These are phyloP conservation scores for Melanotaenia boesemani DNA, from an alignment of 2,797 vertebrate species.

Conservation along the genomic window DNA sequence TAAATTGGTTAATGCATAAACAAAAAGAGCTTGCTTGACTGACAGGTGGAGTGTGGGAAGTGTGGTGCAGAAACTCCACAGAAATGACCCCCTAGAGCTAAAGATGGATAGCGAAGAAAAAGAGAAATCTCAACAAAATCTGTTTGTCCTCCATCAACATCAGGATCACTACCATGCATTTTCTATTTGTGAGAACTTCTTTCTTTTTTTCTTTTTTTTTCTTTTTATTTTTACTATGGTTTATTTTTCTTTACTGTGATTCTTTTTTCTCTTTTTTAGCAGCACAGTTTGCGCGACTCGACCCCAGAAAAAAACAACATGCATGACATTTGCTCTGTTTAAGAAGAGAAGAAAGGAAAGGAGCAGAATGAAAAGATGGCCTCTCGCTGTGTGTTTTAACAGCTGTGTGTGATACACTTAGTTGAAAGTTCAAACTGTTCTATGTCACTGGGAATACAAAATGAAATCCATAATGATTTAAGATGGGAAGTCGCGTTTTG, in stretches of 20 bases:
- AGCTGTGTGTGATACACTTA: constrained; percentile 66
- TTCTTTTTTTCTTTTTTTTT: constrained; percentile 14
- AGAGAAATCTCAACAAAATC: neutral
- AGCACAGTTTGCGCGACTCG: constrained; percentile 50
- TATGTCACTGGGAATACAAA: constrained; percentile 31
- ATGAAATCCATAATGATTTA: constrained; percentile 1
- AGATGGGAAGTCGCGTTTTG: neutral
- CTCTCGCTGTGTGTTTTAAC: constrained; percentile 75
- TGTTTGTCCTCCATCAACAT: constrained; percentile 25
- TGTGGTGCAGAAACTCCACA: constrained; percentile 11
- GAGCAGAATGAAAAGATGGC: constrained; percentile 46
- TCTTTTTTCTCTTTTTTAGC: constrained; percentile 39
- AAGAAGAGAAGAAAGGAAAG: constrained; percentile 49
- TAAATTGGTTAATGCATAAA: neutral
- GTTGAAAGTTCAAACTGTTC: constrained; percentile 30
- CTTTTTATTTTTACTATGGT: neutral
- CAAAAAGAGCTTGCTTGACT: neutral
- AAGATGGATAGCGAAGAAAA: constrained; percentile 11
- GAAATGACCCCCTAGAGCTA: neutral
- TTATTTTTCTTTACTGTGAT: constrained; percentile 36
- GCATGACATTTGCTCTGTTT: constrained; percentile 61
- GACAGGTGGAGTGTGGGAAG: constrained; percentile 27
- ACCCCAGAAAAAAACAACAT: constrained; percentile 64
- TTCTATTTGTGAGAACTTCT: constrained; percentile 29
- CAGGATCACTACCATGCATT: constrained; percentile 25